Evolutionary conservation across 2,888 invertebrate species (phyloP).

Genomic region (Himalopsyche japonica): DNA sequence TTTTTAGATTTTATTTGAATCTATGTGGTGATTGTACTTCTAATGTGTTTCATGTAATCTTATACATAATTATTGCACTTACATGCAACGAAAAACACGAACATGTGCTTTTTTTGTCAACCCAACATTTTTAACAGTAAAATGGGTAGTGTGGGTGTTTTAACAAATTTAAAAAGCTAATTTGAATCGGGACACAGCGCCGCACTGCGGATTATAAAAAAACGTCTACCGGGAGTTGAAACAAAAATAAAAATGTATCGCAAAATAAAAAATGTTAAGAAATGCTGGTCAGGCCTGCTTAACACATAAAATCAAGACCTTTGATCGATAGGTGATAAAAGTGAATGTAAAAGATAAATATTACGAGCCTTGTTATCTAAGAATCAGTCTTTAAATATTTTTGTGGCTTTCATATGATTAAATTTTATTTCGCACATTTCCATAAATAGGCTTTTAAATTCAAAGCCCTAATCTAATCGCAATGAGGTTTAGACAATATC

Average conservation of each 20-base stretch:
- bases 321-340: too few relatives aligned
- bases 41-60: background rate
- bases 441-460: too few relatives aligned
- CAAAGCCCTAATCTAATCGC: too few relatives aligned
- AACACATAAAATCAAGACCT: background rate
- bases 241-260: background rate
- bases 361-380: too few relatives aligned
- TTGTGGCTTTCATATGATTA: too few relatives aligned
- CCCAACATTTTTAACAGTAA: background rate
- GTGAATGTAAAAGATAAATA: too few relatives aligned
- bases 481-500: too few relatives aligned
- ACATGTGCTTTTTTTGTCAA: background rate
- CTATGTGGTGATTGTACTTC: background rate
- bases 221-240: slow-evolving; percentile 12
- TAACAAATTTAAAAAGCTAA: slow-evolving; percentile 35
- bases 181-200: slow-evolving; percentile 17
- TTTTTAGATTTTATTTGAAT: too few relatives aligned
- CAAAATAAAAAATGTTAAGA: background rate
- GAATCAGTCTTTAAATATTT: too few relatives aligned
- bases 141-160: background rate
- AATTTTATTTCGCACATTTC: too few relatives aligned
- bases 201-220: slow-evolving; percentile 6
- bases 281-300: background rate
- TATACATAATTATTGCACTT: background rate
- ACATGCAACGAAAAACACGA: background rate